A percentile compares a stretch with the other conserved stretches of the same genome.
phyloP scores from a whole-genome alignment of 2,113 vertebrate species.

The Agapornis roseicollis region DNA sequence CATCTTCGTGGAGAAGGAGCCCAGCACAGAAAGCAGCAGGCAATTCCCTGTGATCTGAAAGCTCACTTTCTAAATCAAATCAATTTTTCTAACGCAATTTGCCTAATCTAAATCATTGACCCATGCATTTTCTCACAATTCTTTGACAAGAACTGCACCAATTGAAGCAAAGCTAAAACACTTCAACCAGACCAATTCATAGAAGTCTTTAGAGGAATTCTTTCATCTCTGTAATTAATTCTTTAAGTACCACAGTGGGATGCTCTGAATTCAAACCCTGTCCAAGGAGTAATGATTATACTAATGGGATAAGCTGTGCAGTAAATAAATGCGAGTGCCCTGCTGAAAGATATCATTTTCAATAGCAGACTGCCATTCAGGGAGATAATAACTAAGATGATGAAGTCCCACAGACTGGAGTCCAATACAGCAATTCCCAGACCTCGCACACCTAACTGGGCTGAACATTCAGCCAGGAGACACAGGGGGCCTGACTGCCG shows the following conservation, averaged over 20 bases:
- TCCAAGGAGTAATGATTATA: slow-evolving; percentile 64
- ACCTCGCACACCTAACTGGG: accelerated
- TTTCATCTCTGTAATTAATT: slow-evolving; percentile 67
- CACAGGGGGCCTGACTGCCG: accelerated
- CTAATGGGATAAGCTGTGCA: slow-evolving; percentile 64
- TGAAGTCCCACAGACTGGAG: neutral
- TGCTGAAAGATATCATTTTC: slow-evolving; percentile 7
- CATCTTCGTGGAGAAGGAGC: neutral
- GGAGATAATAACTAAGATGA: slow-evolving; percentile 2
- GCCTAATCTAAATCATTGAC: slow-evolving; percentile 54
- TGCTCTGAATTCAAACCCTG: slow-evolving; percentile 61
- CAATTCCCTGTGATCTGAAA: slow-evolving; percentile 36
- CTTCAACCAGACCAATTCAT: slow-evolving; percentile 54
- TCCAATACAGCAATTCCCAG: neutral
- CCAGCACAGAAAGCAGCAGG: neutral
- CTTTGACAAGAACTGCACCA: slow-evolving; percentile 56
- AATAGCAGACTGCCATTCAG: neutral
- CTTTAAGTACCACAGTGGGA: slow-evolving; percentile 62
- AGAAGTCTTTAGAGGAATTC: slow-evolving; percentile 62
- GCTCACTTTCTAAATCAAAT: slow-evolving; percentile 60
- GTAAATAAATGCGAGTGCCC: slow-evolving; percentile 65
- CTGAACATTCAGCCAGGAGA: neutral
- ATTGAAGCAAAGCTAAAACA: slow-evolving; percentile 54
- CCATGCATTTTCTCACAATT: slow-evolving; percentile 40
- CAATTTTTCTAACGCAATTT: slow-evolving; percentile 58